Conservation (phyloP, 2,888 invertebrate species). For the Listrodromus nycthemerus region DNA sequence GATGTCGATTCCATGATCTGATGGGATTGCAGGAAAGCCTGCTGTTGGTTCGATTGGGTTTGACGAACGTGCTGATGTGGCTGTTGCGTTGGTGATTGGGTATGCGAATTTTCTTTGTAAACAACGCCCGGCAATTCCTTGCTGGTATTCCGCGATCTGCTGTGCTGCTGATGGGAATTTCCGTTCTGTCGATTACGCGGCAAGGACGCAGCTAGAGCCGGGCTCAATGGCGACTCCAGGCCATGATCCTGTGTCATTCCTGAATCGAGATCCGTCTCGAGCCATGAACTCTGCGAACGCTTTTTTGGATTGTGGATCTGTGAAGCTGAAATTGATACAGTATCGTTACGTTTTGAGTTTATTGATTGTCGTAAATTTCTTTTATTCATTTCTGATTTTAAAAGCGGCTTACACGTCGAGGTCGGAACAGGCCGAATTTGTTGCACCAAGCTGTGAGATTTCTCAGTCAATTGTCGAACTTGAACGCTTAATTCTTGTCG, state of each 20-base stretch:
- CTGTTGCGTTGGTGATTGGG: constrained; percentile 75
- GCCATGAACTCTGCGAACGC: constrained; percentile 90
- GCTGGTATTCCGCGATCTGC: constrained; percentile 60
- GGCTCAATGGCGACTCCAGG: constrained; percentile 83
- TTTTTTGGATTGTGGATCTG: constrained; percentile 85
- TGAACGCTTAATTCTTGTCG: constrained; percentile 94
- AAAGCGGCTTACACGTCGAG: constrained; percentile 3
- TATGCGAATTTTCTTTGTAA: constrained; percentile 73
- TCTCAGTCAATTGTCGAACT: constrained; percentile 93
- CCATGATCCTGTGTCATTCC: constrained; percentile 91
- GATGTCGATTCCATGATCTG: constrained; percentile 70
- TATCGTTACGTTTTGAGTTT: not conserved
- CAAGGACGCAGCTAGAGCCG: constrained; percentile 73
- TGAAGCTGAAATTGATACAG: constrained; percentile 68
- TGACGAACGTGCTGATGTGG: constrained; percentile 70
- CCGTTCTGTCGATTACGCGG: constrained; percentile 74
- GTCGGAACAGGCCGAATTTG: constrained; percentile 86
- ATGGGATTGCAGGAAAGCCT: constrained; percentile 33
- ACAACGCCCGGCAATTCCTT: constrained; percentile 70
- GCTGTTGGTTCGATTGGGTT: constrained; percentile 59
- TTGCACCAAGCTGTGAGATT: constrained; percentile 89
- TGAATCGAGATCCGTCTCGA: constrained; percentile 96
- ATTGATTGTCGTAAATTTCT: not conserved
- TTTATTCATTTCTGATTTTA: not conserved
- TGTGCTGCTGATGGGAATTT: constrained; percentile 70